Evolutionary conservation across 2,888 invertebrate genomes (phyloP).

Genomic region (Antheraea yamamai): DNA sequence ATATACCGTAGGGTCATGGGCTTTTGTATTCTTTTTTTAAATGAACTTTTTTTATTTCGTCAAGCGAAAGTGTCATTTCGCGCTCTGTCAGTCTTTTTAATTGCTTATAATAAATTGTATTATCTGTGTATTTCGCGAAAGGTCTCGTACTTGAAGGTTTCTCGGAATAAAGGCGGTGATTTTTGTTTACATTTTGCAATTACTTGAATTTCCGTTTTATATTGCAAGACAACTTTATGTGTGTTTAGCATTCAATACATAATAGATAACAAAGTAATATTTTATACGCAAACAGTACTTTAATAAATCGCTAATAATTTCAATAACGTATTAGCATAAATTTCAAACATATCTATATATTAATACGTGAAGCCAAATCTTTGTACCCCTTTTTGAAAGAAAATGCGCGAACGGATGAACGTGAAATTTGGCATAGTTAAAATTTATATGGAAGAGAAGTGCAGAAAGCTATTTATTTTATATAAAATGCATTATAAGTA

Average conservation of each 20-base stretch:
- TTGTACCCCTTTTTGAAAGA: no score
- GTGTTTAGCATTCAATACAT: not conserved
- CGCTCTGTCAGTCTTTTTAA: slow-evolving; percentile 26
- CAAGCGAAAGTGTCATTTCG: slow-evolving; percentile 35
- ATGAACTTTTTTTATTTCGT: slow-evolving; percentile 22
- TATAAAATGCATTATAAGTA: no score
- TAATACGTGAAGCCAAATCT: no score
- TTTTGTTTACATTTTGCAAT: slow-evolving; percentile 6
- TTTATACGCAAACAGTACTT: no score
- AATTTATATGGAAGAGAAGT: no score
- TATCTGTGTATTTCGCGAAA: slow-evolving; percentile 16
- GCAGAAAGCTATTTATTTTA: no score
- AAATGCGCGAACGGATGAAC: no score
- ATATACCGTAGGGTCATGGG: slow-evolving; percentile 62
- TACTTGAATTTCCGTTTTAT: slow-evolving; percentile 4
- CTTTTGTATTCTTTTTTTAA: slow-evolving; percentile 52
- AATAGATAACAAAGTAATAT: no score
- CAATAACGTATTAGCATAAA: no score
- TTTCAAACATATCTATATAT: no score
- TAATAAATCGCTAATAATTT: no score
- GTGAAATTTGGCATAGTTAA: no score
- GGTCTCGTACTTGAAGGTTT: slow-evolving; percentile 13
- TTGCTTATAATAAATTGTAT: slow-evolving; percentile 15
- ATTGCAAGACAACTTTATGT: not conserved
- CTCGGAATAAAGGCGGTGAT: slow-evolving; percentile 4